A percentile compares a stretch with the other conserved stretches of the same genome.
Conservation (phyloP, 2,113 vertebrate genomes). For the Cinclus mexicanus region DNA sequence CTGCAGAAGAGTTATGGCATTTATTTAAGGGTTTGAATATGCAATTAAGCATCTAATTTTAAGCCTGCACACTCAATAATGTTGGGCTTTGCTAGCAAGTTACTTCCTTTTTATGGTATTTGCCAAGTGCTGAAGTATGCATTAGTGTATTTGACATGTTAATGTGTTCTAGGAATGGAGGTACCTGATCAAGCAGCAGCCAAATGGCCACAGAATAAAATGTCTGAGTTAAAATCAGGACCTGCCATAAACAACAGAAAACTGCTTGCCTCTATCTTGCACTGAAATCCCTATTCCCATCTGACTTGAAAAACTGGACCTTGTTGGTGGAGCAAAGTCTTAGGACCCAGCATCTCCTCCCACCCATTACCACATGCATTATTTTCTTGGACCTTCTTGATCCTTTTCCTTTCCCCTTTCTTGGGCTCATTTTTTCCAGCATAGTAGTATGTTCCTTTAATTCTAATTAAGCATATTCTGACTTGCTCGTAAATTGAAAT, state of each 20-base stretch:
- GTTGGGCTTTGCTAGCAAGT: slow-evolving; percentile 5
- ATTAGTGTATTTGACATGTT: background rate
- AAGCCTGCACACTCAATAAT: slow-evolving; percentile 28
- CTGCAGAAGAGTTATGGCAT: background rate
- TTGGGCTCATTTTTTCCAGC: background rate
- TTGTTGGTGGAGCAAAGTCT: background rate
- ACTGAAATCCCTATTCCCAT: background rate
- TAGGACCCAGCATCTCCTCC: background rate
- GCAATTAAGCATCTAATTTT: slow-evolving; percentile 42
- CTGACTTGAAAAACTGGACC: background rate
- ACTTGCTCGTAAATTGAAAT: background rate
- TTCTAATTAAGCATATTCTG: background rate
- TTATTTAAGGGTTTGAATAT: slow-evolving; percentile 20
- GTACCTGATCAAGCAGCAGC: background rate
- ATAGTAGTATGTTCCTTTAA: background rate
- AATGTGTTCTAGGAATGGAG: background rate
- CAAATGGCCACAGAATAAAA: background rate
- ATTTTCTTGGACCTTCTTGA: background rate
- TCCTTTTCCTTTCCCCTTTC: background rate
- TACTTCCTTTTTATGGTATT: slow-evolving; percentile 26
- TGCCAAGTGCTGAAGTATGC: slow-evolving; percentile 37
- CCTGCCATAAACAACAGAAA: background rate
- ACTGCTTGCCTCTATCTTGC: background rate
- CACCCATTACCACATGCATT: background rate
- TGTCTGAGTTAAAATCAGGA: background rate